Evolutionary conservation across 92 coral and sea anemone species (phyloP).

Genomic region (Phenganax marumi): DNA sequence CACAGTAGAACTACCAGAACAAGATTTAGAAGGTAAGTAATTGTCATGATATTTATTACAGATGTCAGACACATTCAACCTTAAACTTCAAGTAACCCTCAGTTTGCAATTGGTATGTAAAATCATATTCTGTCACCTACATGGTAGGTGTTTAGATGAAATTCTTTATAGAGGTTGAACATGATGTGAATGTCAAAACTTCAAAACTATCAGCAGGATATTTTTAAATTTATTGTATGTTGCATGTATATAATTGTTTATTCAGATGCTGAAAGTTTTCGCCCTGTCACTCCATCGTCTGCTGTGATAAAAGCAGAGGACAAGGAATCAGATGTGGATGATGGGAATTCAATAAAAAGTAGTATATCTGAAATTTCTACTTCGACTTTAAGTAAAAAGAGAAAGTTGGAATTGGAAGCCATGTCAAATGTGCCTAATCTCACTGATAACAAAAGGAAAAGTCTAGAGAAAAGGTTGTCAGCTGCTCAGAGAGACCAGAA

Average conservation of each 20-base stretch:
- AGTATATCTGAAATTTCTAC: constrained; percentile 4
- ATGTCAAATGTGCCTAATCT: constrained; percentile 45
- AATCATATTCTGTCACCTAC: too few species aligned
- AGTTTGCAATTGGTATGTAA: too few species aligned
- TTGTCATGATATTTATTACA: background rate
- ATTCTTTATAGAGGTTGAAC: background rate
- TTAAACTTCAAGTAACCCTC: too few species aligned
- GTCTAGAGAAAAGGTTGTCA: constrained; percentile 47
- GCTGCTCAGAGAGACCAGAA: constrained; percentile 54
- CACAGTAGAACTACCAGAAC: constrained; percentile 19
- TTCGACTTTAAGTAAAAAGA: background rate
- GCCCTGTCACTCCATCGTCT: background rate
- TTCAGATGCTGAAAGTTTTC: background rate
- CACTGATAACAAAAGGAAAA: constrained; percentile 51
- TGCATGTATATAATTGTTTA: background rate
- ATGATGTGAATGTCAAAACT: background rate
- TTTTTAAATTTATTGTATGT: background rate
- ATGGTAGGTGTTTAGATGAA: too few species aligned
- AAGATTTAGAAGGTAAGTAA: background rate
- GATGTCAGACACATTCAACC: too few species aligned
- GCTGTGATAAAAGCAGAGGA: background rate
- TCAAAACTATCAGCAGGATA: background rate
- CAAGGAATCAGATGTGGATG: constrained; percentile 4
- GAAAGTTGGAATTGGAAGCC: constrained; percentile 24
- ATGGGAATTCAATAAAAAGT: background rate